A percentile compares a stretch with the other conserved stretches of the same genome.
phyloP scores from a whole-genome alignment of 2,888 invertebrate genomes.

The Tiliacea citrago region DNA sequence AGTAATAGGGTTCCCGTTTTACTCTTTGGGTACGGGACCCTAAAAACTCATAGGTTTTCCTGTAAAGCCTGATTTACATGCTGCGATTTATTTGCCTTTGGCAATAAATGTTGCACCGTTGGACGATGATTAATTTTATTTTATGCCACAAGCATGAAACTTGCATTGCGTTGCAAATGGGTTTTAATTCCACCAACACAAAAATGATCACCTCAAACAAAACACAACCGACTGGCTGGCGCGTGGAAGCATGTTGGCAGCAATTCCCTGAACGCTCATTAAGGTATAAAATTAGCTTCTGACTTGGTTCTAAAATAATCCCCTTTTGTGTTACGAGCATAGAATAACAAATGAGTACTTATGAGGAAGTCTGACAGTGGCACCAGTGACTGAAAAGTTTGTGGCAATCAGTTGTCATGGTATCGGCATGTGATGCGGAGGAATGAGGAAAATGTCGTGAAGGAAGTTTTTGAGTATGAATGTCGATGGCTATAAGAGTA shows the following conservation, averaged over 20 bases:
- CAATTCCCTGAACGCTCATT: neutral
- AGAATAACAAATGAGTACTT: too few relatives aligned
- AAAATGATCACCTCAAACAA: neutral
- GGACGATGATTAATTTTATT: neutral
- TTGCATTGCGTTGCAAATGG: neutral
- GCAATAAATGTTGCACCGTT: neutral
- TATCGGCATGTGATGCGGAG: too few relatives aligned
- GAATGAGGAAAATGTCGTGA: too few relatives aligned
- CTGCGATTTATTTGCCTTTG: neutral
- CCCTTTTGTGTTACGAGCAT: too few relatives aligned
- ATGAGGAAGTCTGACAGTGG: too few relatives aligned
- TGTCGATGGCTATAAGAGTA: too few relatives aligned
- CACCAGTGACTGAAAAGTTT: too few relatives aligned
- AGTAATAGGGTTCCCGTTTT: too few relatives aligned
- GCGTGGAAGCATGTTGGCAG: neutral
- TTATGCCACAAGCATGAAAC: neutral
- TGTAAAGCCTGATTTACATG: neutral
- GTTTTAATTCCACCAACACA: neutral
- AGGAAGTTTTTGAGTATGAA: too few relatives aligned
- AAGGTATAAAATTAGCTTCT: neutral
- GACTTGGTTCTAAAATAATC: neutral
- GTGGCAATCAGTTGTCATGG: too few relatives aligned
- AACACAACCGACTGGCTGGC: neutral
- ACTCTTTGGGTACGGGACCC: too few relatives aligned
- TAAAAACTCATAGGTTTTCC: too few relatives aligned